These are phyloP conservation scores for Miltochrista miniata DNA, from an alignment of 2,888 invertebrate genomes.

Conservation along the genomic window DNA sequence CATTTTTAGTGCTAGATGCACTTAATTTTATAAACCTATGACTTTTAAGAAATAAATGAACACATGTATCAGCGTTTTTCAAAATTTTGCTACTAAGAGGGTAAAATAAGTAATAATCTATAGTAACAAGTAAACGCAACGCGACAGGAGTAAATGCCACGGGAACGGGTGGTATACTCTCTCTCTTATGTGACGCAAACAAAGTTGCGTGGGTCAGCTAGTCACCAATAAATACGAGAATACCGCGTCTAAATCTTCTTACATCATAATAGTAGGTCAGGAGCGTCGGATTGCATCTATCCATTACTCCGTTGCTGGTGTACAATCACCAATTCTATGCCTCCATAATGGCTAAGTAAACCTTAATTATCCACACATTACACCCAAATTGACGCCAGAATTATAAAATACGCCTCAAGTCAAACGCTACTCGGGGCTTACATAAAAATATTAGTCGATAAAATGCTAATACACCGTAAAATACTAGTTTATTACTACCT, in stretches of 20 bases:
- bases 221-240: not conserved
- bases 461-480: slow-evolving; percentile 26
- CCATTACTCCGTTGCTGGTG: slow-evolving; percentile 48
- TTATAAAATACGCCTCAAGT: slow-evolving; percentile 29
- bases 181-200: too few species aligned
- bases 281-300: slow-evolving; percentile 46
- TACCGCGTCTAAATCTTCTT: slow-evolving; percentile 9
- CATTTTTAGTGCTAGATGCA: too few species aligned
- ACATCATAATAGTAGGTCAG: slow-evolving; percentile 21
- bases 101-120: too few species aligned
- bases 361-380: slow-evolving; percentile 51
- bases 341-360: slow-evolving; percentile 48
- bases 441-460: slow-evolving; percentile 3
- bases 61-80: too few species aligned
- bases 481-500: slow-evolving; percentile 13
- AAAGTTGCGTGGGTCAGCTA: too few species aligned
- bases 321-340: slow-evolving; percentile 69
- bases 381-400: slow-evolving; percentile 21
- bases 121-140: too few species aligned
- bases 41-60: too few species aligned
- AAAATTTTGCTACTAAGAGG: too few species aligned
- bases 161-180: too few species aligned
- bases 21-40: too few species aligned
- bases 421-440: not conserved
- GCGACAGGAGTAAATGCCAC: too few species aligned